A percentile compares a stretch with the other conserved stretches of the same genome.
Evolutionary conservation across 1,140 invertebrate genomes (phyloP).

Genomic region (Apolygus lucorum): DNA sequence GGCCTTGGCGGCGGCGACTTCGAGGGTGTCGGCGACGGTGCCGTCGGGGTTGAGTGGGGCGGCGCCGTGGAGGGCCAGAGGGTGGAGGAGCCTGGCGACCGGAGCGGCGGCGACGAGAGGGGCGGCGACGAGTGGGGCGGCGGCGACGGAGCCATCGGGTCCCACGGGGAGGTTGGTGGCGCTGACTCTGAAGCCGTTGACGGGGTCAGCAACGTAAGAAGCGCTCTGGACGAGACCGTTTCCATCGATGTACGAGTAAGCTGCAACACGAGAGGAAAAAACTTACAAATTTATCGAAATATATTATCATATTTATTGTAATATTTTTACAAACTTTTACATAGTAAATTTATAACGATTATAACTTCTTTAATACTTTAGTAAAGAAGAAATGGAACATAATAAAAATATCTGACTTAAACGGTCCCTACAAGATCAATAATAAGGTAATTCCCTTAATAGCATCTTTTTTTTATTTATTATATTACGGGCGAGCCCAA

Average conservation of each 20-base stretch:
- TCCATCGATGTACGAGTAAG: conserved; percentile 55
- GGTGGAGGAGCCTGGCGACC: conserved; percentile 31
- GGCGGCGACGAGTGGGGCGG: conserved; percentile 15
- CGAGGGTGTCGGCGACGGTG: conserved; percentile 44
- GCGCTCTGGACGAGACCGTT: conserved; percentile 54
- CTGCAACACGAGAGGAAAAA: conserved; percentile 20
- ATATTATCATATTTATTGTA: too few relatives aligned
- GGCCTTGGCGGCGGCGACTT: conserved; percentile 42
- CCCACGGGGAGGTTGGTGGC: conserved; percentile 45
- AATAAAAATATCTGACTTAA: too few relatives aligned
- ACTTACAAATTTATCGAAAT: too few relatives aligned
- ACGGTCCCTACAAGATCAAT: too few relatives aligned
- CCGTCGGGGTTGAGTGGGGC: conserved; percentile 39
- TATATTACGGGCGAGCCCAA: too few relatives aligned
- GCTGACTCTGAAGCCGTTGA: conserved; percentile 52
- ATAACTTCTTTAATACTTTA: too few relatives aligned
- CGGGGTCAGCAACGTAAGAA: conserved; percentile 47
- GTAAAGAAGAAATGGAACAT: too few relatives aligned
- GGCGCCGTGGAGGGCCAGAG: conserved; percentile 12
- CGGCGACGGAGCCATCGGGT: conserved; percentile 32
- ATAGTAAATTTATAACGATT: too few relatives aligned
- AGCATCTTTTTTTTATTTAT: too few relatives aligned
- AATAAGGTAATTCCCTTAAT: too few relatives aligned
- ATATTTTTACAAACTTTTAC: too few relatives aligned
- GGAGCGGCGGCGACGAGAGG: conserved; percentile 13